Conservation (phyloP, 2,797 vertebrate species). For the Anabacerthia variegaticeps region DNA sequence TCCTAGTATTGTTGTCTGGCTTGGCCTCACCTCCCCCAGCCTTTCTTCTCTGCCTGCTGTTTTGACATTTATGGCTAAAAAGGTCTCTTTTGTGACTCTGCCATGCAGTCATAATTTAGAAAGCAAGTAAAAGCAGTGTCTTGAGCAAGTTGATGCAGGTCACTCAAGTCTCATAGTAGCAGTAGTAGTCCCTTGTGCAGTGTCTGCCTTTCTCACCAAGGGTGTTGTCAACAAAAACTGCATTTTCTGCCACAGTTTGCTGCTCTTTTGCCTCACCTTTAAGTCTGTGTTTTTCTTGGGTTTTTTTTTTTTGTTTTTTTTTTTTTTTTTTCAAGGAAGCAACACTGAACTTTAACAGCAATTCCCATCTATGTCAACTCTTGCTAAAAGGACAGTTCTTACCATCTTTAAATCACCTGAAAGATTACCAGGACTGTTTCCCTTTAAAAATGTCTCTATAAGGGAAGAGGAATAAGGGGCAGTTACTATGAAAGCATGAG, state of each 20-base stretch:
- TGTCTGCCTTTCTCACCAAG: background rate
- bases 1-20: background rate
- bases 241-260: background rate
- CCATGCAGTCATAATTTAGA: background rate
- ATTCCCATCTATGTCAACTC: background rate
- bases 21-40: background rate
- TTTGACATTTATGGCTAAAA: background rate
- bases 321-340: background rate
- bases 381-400: background rate
- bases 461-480: background rate
- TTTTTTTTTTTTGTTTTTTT: background rate
- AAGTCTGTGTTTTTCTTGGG: background rate
- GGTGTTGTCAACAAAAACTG: background rate
- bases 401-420: background rate
- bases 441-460: background rate
- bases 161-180: background rate
- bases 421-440: background rate
- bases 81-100: background rate
- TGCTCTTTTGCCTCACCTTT: background rate
- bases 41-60: background rate
- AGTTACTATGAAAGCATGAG: background rate
- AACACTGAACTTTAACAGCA: background rate
- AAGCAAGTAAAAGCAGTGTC: background rate
- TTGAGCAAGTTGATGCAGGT: background rate
- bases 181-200: background rate